A percentile compares a stretch with the other conserved stretches of the same genome.
Conservation (phyloP, 2,797 vertebrate genomes). For the Ataeniobius toweri region DNA sequence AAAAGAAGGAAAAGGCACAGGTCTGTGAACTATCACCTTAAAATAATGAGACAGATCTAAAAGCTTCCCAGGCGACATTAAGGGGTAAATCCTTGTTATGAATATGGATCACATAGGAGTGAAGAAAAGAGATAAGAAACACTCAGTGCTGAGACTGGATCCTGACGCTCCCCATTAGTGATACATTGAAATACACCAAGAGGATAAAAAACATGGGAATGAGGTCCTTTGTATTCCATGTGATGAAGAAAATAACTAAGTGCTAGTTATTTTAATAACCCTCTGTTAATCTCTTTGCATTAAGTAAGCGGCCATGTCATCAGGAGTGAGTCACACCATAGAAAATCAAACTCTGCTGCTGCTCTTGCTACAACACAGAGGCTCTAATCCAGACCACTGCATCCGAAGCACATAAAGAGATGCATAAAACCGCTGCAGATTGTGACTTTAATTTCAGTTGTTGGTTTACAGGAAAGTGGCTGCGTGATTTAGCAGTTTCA, state of each 20-base stretch:
- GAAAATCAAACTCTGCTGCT: slow-evolving; percentile 27
- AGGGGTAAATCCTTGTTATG: slow-evolving; percentile 44
- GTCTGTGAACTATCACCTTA: slow-evolving; percentile 43
- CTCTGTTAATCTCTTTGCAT: slow-evolving; percentile 41
- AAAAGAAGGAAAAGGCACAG: slow-evolving; percentile 44
- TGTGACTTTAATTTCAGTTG: slow-evolving; percentile 8
- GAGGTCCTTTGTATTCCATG: slow-evolving; percentile 53
- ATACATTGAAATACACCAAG: slow-evolving; percentile 68
- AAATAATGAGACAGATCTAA: slow-evolving; percentile 47
- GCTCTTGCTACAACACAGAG: slow-evolving; percentile 20
- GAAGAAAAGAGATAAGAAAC: slow-evolving; percentile 44
- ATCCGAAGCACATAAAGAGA: slow-evolving; percentile 22
- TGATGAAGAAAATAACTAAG: slow-evolving; percentile 58
- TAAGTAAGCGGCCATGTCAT: slow-evolving; percentile 44
- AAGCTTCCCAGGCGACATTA: slow-evolving; percentile 29
- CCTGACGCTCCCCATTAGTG: slow-evolving; percentile 67
- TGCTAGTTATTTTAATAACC: slow-evolving; percentile 39
- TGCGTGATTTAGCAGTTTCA: slow-evolving; percentile 2
- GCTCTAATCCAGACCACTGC: slow-evolving; percentile 22
- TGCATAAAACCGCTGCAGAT: not conserved
- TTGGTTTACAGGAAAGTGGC: slow-evolving; percentile 13
- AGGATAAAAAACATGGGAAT: slow-evolving; percentile 67
- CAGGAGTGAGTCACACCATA: slow-evolving; percentile 43
- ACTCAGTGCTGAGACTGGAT: slow-evolving; percentile 54
- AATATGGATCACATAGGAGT: slow-evolving; percentile 60